phyloP scores from a whole-genome alignment of 1,140 invertebrate genomes.

The Solenopsis fugax region DNA sequence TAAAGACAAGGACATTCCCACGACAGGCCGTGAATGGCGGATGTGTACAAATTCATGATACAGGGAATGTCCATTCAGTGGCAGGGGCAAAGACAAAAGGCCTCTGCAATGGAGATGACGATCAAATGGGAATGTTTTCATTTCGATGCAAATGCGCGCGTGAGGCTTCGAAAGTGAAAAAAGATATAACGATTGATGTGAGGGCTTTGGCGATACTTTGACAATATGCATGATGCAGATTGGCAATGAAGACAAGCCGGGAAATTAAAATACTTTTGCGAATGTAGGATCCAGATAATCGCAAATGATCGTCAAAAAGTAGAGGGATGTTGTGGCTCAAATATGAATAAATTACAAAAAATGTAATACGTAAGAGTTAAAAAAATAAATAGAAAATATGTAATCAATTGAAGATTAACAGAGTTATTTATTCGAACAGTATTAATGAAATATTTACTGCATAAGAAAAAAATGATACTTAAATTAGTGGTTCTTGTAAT shows the following conservation, averaged over 20 bases:
- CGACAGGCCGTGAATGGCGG: constrained; percentile 66
- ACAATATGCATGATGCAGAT: constrained; percentile 46
- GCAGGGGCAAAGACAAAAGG: constrained; percentile 69
- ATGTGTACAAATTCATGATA: constrained; percentile 77
- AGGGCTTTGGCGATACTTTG: constrained; percentile 52
- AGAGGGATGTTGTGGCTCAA: no score
- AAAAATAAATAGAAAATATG: not conserved
- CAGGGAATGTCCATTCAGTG: constrained; percentile 78
- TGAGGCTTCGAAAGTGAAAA: constrained; percentile 42
- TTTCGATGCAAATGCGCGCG: constrained; percentile 80
- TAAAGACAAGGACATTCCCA: constrained; percentile 49
- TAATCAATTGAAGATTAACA: no score
- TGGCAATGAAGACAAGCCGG: constrained; percentile 34
- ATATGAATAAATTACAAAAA: not conserved
- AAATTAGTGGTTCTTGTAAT: no score
- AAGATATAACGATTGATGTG: constrained; percentile 49
- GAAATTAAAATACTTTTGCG: constrained; percentile 47
- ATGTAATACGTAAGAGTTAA: not conserved
- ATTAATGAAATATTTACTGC: no score
- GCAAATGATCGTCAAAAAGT: not conserved
- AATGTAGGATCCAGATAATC: constrained; percentile 39
- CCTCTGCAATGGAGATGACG: constrained; percentile 78
- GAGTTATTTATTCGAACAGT: no score
- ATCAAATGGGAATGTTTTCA: constrained; percentile 79
- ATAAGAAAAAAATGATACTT: no score